A percentile compares a stretch with the other conserved stretches of the same genome.
Conservation (phyloP, 2,797 vertebrate genomes). For the Kryptopterus vitreolus region DNA sequence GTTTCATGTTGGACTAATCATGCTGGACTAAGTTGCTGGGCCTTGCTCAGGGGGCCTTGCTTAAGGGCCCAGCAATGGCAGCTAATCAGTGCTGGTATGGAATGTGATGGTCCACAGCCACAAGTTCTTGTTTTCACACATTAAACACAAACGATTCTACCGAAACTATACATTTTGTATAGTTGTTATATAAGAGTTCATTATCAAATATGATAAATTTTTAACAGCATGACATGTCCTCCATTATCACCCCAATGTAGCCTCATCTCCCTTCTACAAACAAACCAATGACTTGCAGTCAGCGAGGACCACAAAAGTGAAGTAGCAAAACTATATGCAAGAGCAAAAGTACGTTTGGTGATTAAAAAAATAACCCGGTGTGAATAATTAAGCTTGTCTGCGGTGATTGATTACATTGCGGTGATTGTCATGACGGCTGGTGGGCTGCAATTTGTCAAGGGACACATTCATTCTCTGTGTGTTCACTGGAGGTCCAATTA, state of each 20-base stretch:
- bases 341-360: background rate
- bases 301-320: background rate
- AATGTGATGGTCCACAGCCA: too few species aligned
- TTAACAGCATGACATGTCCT: background rate
- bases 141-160: too few species aligned
- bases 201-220: too few species aligned
- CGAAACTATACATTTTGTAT: too few species aligned
- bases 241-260: background rate
- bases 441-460: slow-evolving; percentile 17
- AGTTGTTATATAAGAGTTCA: too few species aligned
- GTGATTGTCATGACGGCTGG: slow-evolving; percentile 1
- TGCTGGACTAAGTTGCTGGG: too few species aligned
- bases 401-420: slow-evolving; percentile 11
- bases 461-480: slow-evolving; percentile 16
- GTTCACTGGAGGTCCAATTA: slow-evolving; percentile 4
- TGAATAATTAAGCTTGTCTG: background rate
- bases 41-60: too few species aligned
- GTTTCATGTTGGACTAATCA: background rate
- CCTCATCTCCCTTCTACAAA: background rate
- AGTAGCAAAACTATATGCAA: background rate
- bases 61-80: too few species aligned
- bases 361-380: background rate
- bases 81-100: too few species aligned
- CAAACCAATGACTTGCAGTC: background rate
- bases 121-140: too few species aligned